A percentile compares a stretch with the other conserved stretches of the same genome.
These are phyloP conservation scores for Onychorhynchus coronatus DNA, from an alignment of 2,113 vertebrate genomes.

Conservation along the genomic window DNA sequence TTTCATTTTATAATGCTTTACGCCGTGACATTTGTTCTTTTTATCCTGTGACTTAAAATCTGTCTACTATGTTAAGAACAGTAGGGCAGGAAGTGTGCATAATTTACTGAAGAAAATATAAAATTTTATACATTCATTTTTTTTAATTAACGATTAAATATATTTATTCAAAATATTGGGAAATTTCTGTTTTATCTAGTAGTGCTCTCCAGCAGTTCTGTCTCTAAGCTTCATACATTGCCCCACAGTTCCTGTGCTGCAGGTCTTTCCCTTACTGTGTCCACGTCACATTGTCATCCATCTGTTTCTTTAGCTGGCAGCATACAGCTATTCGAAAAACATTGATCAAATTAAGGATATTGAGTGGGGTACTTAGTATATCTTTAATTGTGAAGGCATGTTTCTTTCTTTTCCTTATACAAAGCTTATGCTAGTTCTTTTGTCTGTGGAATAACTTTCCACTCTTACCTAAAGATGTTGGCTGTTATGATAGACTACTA, in stretches of 20 bases:
- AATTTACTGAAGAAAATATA: background rate
- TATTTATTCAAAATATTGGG: background rate
- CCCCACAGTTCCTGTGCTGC: background rate
- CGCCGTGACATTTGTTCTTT: background rate
- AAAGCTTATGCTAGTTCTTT: background rate
- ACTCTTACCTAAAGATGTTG: background rate
- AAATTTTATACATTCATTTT: background rate
- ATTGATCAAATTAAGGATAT: background rate
- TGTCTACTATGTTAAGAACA: background rate
- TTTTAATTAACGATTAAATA: background rate
- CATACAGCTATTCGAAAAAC: background rate
- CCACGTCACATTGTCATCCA: background rate
- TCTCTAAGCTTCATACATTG: background rate
- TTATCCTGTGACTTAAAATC: background rate
- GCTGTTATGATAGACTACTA: background rate
- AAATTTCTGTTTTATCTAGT: background rate
- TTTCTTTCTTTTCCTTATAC: background rate
- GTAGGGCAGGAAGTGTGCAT: background rate
- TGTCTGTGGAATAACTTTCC: background rate
- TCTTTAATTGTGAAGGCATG: background rate
- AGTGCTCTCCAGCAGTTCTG: background rate
- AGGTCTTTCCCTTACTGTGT: background rate
- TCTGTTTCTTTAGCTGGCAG: background rate
- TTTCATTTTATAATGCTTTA: background rate
- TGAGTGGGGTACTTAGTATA: background rate